Evolutionary conservation across 2,888 invertebrate genomes (phyloP), one percentile per base, ranked within the genome.

Genomic region (Leptarthrus brevirostris): DNA sequence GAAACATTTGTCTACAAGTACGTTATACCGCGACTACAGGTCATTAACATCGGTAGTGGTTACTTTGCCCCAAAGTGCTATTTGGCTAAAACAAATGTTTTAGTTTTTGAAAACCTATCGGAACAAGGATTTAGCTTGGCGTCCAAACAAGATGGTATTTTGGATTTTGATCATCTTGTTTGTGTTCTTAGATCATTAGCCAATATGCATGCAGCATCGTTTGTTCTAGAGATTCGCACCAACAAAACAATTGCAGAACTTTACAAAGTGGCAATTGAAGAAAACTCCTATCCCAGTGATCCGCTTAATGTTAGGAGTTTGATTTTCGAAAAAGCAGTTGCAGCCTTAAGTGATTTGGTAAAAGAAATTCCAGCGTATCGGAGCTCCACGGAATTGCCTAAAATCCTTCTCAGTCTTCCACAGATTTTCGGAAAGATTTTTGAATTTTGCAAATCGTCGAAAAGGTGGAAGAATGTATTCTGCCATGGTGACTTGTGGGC

Each of bases 401-500:
- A 74, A 5, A 81, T 85, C 8, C 44, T 81, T 53, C 52, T 74
- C 3, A 79, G 80, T 49, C 81, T 85, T 10, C 80, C 79, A 0
- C 16, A 74, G 1, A 74, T 77, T 30, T 80, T 84, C 80, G 74
- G 75, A 0, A 73, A 61, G 18, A 80, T 85, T 4, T 86, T 83
- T 75, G 79, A 82, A 20, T 78, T 82, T 10, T 80, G 78, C 0
- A 79, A 81, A 75, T 81, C 84, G 0, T 86, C 86, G 0, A 70
- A 75, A 3, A 82, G 80, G 22, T 84, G 80, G 76, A 78, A 79
- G n/a, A 87, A 87, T 76, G 82, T 84, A 0, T 78, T 86, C 1
- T 79, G 80, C 10, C 87, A 87, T 75, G 86, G 84, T 2, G 87
- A 87, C 79, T 78, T 86, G 16, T 87, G 87, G 87, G 81, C 84